Evolutionary conservation across 2,888 invertebrate genomes (phyloP), one percentile per base, ranked within the genome.

Genomic region (Gari tellinella): DNA sequence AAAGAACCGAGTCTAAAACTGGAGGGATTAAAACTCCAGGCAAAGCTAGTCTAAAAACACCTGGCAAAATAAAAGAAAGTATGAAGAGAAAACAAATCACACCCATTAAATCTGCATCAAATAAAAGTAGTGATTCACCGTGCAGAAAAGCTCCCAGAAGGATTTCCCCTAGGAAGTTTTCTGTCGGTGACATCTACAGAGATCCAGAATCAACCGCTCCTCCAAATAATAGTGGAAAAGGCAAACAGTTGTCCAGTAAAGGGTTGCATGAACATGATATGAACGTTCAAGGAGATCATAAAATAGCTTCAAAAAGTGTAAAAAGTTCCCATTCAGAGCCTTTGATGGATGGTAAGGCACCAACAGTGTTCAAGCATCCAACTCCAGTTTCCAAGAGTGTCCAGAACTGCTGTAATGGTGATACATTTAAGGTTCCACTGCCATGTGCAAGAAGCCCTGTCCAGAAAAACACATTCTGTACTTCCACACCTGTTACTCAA

Each of bases 81-180:
- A 31, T 31, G 19, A 74, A 74, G 38, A 63, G 74, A 23, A 74
- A 74, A 31, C 45, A 69, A 37, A 40, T 63, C 19, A 65, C 74
- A 40, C 65, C 74, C 21, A 51, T 61, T 23, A 74, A 74, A 49
- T 26, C 23, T 1, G 17, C 31, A 56, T 15, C 19, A 25, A 53
- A 10, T 23, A 12, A 51, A 21, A 7, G 19, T 25, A 19, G 19
- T n/a, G 40, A 58, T n/a, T 74, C 74, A 23, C 68, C 74, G 10
- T 38, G 40, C 1, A 46, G 68, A 26, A 74, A 74, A 41, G 48
- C 40, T 8, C 48, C 49, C 17, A 66, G 70, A 52, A 61, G 52
- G n/a, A 56, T 67, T 43, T 60, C 76, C 1, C 68, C 70, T 31
- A 77, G 72, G 38, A 80, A 65, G 49, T 60, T 73, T 57, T 31